Base-by-base conservation (phyloP, 2,888 invertebrate species). In the Pherbina coryleti region DNA sequence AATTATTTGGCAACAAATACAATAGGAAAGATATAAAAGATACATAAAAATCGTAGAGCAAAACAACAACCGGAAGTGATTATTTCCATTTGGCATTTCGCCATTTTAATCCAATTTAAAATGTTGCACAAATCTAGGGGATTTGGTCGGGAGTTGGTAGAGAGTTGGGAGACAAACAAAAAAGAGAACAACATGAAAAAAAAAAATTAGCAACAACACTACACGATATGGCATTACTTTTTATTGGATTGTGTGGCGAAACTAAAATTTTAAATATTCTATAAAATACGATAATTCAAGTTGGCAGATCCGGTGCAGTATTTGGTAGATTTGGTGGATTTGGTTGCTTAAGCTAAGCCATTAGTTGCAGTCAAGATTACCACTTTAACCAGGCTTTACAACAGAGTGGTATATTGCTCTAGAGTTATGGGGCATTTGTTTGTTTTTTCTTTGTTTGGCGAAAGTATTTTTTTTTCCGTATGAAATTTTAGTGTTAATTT, bases 41-140 rank as follows among this genome's bases (percentile, higher is more conserved):
- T 37, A 44, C 44, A 44, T 44, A 11, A 44, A 44, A 44, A 64
- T 34, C 31, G 64, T 4, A 9, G 28, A 60, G 25, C 25, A 60
- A 25, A 51, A 55, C 71, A 34, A 28, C 62, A 44, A 62, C 62
- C 73, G 73, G 73, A 73, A 76, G 69, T 76, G 71, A 76, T 71
- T 64, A 71, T 70, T 71, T 76, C 57, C 71, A 71, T 76, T 71
- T 76, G 76, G 76, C 76, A 76, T n/a, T 11, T 51, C 19, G 76
- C 76, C 76, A 76, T 76, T 76, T 70, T 76, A 76, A 76, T 76
- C 76, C 71, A 49, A 71, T 76, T 64, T n/a, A 62, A 71, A 71
- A 25, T 49, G 22, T 62, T 60, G 44, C 44, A 60, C 37, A n/a
- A 3, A 37, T 22, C 28, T 70, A 17, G 17, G 31, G 3, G 22